Evolutionary conservation across 2,888 invertebrate species (phyloP).

Genomic region (Philopedon plagiatum): DNA sequence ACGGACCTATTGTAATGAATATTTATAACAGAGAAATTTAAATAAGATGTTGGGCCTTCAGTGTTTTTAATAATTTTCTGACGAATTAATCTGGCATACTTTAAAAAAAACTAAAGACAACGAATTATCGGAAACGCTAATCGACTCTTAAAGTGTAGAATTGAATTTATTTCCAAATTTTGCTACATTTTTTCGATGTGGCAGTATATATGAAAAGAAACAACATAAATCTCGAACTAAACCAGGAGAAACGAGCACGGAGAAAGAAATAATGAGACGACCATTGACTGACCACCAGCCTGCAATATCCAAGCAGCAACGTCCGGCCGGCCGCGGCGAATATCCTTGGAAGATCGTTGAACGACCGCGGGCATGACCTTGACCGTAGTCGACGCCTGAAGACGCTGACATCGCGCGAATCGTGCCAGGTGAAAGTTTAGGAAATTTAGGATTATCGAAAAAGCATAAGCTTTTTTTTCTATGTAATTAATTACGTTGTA

Average conservation of each 20-base stretch:
- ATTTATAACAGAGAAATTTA: no score
- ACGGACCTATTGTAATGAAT: no score
- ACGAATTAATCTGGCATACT: no score
- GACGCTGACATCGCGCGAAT: background rate
- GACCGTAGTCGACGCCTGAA: constrained; percentile 39
- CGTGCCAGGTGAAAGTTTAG: constrained; percentile 5
- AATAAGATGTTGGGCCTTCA: no score
- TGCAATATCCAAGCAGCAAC: constrained; percentile 24
- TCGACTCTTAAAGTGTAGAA: no score
- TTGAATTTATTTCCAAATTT: no score
- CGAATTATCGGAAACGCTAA: no score
- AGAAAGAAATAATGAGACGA: constrained; percentile 19
- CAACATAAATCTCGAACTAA: constrained; percentile 13
- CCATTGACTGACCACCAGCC: constrained; percentile 15
- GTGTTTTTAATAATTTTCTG: no score
- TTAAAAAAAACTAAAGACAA: no score
- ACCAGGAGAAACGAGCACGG: constrained; percentile 10
- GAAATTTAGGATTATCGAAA: no score
- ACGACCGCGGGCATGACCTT: constrained; percentile 43
- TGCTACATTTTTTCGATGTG: background rate
- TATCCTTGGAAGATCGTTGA: constrained; percentile 48
- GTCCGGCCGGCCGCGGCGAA: constrained; percentile 35
- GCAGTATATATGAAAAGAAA: background rate
- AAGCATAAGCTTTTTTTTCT: no score
- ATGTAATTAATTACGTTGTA: no score